Conservation (phyloP, 1,140 invertebrate species). For the Lutraria rhynchaena region DNA sequence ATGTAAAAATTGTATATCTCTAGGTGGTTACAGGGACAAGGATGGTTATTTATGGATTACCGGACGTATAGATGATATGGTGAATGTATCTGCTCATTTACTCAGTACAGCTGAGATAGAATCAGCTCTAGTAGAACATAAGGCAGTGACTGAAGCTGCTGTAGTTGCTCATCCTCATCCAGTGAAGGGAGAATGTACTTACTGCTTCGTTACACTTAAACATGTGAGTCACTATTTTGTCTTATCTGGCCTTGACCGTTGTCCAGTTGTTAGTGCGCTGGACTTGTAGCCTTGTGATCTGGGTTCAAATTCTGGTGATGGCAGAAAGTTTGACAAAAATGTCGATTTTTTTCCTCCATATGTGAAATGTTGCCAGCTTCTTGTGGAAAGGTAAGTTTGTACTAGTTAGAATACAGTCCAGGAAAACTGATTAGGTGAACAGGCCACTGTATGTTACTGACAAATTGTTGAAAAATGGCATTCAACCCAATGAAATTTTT, state of each 20-base stretch:
- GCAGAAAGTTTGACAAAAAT: too few species aligned
- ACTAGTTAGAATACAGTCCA: too few species aligned
- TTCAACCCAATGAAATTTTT: too few species aligned
- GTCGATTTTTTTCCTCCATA: too few species aligned
- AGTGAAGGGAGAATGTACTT: slow-evolving; percentile 97
- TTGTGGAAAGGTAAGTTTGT: too few species aligned
- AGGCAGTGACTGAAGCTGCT: slow-evolving; percentile 93
- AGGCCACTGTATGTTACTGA: too few species aligned
- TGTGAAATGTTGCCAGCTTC: too few species aligned
- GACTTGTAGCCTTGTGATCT: too few species aligned
- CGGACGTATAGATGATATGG: slow-evolving; percentile 98
- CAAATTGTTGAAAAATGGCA: too few species aligned
- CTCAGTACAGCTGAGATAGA: slow-evolving; percentile 98
- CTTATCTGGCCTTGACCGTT: background rate
- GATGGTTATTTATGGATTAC: slow-evolving; percentile 99
- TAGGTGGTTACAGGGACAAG: slow-evolving; percentile 92
- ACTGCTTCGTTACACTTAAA: slow-evolving; percentile 96
- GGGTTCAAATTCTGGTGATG: background rate
- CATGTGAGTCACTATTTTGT: too few species aligned
- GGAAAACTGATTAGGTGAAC: too few species aligned
- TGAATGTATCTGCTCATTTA: slow-evolving; percentile 98
- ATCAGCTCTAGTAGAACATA: slow-evolving; percentile 89
- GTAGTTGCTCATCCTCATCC: slow-evolving; percentile 96
- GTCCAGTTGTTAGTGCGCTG: background rate
- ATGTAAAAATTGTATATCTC: too few species aligned